phyloP scores from a whole-genome alignment of 2,888 invertebrate species.

The Chrysolina haemoptera region DNA sequence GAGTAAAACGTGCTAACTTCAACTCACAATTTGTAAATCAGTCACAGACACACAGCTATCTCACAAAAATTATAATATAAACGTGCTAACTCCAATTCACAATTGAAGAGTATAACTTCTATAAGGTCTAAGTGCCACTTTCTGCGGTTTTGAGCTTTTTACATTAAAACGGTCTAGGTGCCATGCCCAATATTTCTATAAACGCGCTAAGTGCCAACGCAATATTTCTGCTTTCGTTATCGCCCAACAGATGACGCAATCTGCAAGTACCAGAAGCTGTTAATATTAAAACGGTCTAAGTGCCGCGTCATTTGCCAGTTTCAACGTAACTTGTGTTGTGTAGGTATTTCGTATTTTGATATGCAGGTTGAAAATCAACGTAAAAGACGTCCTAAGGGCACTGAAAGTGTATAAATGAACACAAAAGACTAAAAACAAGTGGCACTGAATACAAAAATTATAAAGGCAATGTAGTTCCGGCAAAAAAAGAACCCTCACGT shows the following conservation, averaged over 20 bases:
- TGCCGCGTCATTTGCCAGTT: background rate
- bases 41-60: background rate
- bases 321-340: background rate
- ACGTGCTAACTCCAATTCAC: no score
- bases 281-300: background rate
- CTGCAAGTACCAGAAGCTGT: background rate
- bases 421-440: background rate
- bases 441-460: background rate
- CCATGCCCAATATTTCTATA: background rate
- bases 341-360: background rate
- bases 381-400: slow-evolving; percentile 1
- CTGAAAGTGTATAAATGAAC: background rate
- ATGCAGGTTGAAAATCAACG: background rate
- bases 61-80: slow-evolving; percentile 11
- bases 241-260: background rate
- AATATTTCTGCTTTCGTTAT: background rate
- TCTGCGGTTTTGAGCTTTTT: background rate
- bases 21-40: slow-evolving; percentile 5
- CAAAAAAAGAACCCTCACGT: background rate
- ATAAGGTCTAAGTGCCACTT: background rate
- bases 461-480: slow-evolving; percentile 1
- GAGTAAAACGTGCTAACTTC: background rate
- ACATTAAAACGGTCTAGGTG: slow-evolving; percentile 6
- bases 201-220: slow-evolving; percentile 1
- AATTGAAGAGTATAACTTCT: background rate